Conservation (phyloP, 2,888 invertebrate genomes). For the Apodemia duryi region DNA sequence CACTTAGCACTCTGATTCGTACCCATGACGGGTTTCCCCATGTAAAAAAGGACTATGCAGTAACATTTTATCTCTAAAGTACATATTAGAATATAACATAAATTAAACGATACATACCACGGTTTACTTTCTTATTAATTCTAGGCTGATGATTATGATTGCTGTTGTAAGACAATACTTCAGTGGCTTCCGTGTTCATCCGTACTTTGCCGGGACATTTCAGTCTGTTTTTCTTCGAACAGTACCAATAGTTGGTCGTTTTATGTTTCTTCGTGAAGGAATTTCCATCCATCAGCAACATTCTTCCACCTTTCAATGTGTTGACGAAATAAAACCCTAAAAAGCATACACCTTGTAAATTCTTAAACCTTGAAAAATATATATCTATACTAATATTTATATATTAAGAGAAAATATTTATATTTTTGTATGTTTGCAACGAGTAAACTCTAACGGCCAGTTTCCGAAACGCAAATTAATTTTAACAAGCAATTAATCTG, state of each 20-base stretch:
- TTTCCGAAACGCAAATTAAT: no score
- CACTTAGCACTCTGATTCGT: no score
- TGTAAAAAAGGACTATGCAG: no score
- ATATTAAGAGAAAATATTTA: no score
- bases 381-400: no score
- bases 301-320: conserved; percentile 24
- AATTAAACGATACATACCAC: not conserved
- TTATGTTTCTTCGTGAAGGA: conserved; percentile 29
- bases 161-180: not conserved
- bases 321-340: conserved; percentile 23
- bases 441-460: no score
- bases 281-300: conserved; percentile 26
- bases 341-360: not conserved
- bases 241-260: conserved; percentile 28
- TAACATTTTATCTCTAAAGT: no score
- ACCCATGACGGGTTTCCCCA: no score
- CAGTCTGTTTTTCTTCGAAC: conserved; percentile 26
- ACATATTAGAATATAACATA: no score
- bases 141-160: conserved; percentile 1
- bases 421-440: no score
- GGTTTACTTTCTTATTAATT: not conserved
- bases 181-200: conserved; percentile 9
- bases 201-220: conserved; percentile 43
- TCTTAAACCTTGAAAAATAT: not conserved
- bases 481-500: no score